Evolutionary conservation across 2,888 invertebrate species (phyloP).

Genomic region (Candidula unifasciata): DNA sequence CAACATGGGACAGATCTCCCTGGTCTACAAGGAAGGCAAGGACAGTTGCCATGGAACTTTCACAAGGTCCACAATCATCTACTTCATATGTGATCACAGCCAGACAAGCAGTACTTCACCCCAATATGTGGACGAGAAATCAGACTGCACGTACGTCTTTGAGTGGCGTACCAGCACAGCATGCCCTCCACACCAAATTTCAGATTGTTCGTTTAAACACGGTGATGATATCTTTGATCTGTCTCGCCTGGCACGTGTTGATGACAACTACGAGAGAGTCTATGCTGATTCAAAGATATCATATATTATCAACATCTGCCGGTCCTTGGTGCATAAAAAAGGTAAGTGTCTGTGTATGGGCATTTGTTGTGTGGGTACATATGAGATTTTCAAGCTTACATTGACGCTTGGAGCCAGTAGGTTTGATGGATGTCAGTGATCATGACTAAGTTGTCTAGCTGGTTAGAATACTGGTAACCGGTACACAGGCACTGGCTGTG

Average conservation of each 20-base stretch:
- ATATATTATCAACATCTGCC: slow-evolving; percentile 71
- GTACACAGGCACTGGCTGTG: no score
- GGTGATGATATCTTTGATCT: slow-evolving; percentile 63
- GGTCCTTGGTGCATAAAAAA: slow-evolving; percentile 68
- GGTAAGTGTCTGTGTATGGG: slow-evolving; percentile 55
- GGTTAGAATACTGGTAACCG: no score
- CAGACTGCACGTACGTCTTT: slow-evolving; percentile 70
- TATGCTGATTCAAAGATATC: slow-evolving; percentile 46
- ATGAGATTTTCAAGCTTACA: no score
- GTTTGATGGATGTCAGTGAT: no score
- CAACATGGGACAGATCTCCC: slow-evolving; percentile 72
- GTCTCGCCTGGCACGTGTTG: slow-evolving; percentile 58
- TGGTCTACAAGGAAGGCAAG: slow-evolving; percentile 72
- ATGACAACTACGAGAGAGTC: slow-evolving; percentile 61
- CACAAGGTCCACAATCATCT: slow-evolving; percentile 68
- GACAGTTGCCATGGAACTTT: slow-evolving; percentile 62
- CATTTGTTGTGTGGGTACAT: no score
- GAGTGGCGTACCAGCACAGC: slow-evolving; percentile 69
- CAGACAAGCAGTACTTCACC: slow-evolving; percentile 61
- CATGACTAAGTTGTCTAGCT: no score
- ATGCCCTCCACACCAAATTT: slow-evolving; percentile 65
- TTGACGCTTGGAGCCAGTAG: no score
- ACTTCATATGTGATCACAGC: slow-evolving; percentile 71
- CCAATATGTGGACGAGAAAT: slow-evolving; percentile 60
- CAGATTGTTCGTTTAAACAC: slow-evolving; percentile 59